Conservation (phyloP, 1,140 invertebrate genomes). For the Teleogryllus occipitalis region DNA sequence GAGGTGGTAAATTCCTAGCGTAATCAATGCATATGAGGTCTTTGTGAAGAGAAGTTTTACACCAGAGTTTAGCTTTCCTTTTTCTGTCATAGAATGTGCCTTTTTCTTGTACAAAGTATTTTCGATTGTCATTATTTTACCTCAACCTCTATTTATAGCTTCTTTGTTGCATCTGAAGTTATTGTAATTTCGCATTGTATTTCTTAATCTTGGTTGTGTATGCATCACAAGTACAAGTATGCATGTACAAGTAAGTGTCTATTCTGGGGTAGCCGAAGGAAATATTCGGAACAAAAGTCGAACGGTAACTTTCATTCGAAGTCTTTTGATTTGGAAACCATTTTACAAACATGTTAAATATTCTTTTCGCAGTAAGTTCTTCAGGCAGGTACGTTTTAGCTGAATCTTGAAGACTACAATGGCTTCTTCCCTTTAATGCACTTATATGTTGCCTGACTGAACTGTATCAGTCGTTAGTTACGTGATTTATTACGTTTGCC, state of each 20-base stretch:
- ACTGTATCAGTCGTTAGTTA: not conserved
- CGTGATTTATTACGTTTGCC: not conserved
- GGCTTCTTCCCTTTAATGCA: not conserved
- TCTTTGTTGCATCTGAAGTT: not conserved
- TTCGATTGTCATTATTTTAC: not conserved
- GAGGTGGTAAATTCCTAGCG: conserved; percentile 24
- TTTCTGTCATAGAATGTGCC: not conserved
- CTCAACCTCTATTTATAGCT: not conserved
- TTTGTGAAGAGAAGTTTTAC: not conserved
- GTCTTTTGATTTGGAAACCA: not conserved
- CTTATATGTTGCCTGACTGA: not conserved
- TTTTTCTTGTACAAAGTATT: not conserved
- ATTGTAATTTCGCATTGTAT: not conserved
- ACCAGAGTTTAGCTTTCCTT: not conserved
- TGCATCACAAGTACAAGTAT: not conserved
- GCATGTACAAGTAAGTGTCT: not conserved
- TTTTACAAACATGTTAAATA: not conserved
- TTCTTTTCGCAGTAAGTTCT: too few relatives aligned
- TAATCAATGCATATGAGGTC: conserved; percentile 25
- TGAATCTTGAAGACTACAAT: not conserved
- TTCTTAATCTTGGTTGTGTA: not conserved
- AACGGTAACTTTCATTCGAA: not conserved
- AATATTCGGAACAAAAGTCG: not conserved
- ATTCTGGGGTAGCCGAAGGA: not conserved
- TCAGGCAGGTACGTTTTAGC: not conserved